Evolutionary conservation across 2,888 invertebrate genomes (phyloP), one percentile per base, ranked within the genome.

Genomic region (Hydropsyche betteni): DNA sequence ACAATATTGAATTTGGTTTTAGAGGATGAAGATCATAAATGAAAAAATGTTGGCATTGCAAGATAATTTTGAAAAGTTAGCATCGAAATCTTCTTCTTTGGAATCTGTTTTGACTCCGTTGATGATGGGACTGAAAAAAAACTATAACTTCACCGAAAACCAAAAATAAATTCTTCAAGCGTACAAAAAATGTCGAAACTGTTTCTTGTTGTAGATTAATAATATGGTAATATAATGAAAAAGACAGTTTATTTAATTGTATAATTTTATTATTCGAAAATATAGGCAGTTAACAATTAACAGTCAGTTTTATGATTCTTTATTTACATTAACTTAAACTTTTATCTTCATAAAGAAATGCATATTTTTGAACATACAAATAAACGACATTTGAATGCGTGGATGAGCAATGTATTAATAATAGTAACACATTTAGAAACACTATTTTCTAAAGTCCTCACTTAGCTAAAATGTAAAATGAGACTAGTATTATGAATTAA

Each of bases 21-120:
- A 88, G 88, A 85, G 83, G 61, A 84, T 88, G 84, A 83, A 86
- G 80, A 81, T 82, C 38, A 85, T 88, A 61, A 86, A 86, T 80
- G 85, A 86, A 80, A 86, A 86, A 77, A 80, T 87, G 38, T 77
- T 85, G n/a, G 82, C 83, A 80, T 81, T 88, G 53, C 86, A 87
- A 80, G 85, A 75, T 24, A 79, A 79, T 72, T 74, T 79, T 33
- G 52, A 76, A 55, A 73, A 76, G 1, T 34, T 79, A 5, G 69
- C 78, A 0, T 71, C 76, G n/a, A 69, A 76, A 68, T 78, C 79
- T n/a, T 51, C 58, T 2, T 55, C 78, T 12, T 68, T 76, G 72
- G 71, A 75, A 16, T 71, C 52, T 4, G 68, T 78, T 14, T 50
- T 79, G 7, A 70, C 77, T 3, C 76, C 75, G 5, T 33, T 79